These are phyloP conservation scores for Pyrgus malvae DNA, from an alignment of 2,888 invertebrate species.

Conservation along the genomic window DNA sequence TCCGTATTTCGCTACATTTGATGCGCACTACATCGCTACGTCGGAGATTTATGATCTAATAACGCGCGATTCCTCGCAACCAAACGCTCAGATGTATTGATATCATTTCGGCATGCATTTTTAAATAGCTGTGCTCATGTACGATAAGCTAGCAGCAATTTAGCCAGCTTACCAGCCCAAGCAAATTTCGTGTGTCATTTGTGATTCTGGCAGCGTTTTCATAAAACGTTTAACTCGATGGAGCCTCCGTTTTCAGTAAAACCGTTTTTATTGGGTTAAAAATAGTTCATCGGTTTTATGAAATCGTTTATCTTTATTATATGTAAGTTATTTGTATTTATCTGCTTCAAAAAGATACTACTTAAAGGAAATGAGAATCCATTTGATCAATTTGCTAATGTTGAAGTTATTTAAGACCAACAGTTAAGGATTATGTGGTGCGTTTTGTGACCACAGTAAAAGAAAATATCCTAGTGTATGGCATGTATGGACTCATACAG, in stretches of 20 bases:
- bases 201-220: conserved; percentile 8
- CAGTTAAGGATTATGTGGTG: too few relatives aligned
- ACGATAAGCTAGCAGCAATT: conserved; percentile 8
- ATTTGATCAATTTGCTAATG: too few relatives aligned
- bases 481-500: too few relatives aligned
- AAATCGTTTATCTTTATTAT: too few relatives aligned
- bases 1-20: conserved; percentile 57
- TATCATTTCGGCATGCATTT: conserved; percentile 71
- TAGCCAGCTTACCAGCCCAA: conserved; percentile 5
- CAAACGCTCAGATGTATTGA: conserved; percentile 70
- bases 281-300: too few relatives aligned
- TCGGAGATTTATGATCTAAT: conserved; percentile 75
- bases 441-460: too few relatives aligned
- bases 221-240: neutral
- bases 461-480: too few relatives aligned
- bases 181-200: conserved; percentile 10
- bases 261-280: conserved; percentile 1
- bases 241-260: neutral
- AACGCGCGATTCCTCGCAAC: conserved; percentile 65
- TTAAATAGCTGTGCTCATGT: conserved; percentile 46
- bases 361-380: too few relatives aligned
- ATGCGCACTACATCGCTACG: conserved; percentile 61
- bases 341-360: too few relatives aligned
- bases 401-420: too few relatives aligned
- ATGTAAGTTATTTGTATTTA: too few relatives aligned